Percentiles rank a stretch among this genome's conserved stretches.
Conservation (phyloP, 2,888 invertebrate genomes). For the Coelopa pilipes region DNA sequence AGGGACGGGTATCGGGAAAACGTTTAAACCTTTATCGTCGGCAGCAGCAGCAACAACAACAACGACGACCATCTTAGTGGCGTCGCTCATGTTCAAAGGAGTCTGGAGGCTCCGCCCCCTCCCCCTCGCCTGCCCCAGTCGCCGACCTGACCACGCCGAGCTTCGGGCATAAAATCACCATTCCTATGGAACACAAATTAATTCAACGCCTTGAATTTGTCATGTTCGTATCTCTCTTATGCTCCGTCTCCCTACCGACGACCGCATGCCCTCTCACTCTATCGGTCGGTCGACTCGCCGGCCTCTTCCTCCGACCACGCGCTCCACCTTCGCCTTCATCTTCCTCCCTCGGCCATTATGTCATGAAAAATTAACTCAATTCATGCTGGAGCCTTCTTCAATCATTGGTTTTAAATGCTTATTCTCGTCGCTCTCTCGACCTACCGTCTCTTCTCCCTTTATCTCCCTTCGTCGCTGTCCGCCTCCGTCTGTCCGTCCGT, state of each 20-base stretch:
- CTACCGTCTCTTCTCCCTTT: background rate
- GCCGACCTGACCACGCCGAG: slow-evolving; percentile 1
- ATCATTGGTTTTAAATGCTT: background rate
- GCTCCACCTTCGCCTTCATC: background rate
- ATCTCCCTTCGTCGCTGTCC: background rate
- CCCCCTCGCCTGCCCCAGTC: background rate
- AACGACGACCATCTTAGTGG: background rate
- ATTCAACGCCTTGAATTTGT: slow-evolving; percentile 37
- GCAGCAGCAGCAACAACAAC: slow-evolving; percentile 8
- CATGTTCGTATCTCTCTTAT: slow-evolving; percentile 9
- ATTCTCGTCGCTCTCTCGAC: background rate
- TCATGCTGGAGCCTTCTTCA: background rate
- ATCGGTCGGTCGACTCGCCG: no score
- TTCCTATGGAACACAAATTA: slow-evolving; percentile 28
- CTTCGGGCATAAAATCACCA: background rate
- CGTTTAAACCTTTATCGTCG: slow-evolving; percentile 30
- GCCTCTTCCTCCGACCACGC: no score
- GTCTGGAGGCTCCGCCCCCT: background rate
- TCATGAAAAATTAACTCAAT: slow-evolving; percentile 21
- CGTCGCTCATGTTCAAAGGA: background rate
- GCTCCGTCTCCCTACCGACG: background rate
- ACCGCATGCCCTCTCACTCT: no score
- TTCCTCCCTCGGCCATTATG: slow-evolving; percentile 4
- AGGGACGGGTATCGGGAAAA: slow-evolving; percentile 13
- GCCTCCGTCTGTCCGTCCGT: background rate